Conservation (phyloP, 1,140 invertebrate genomes). For the Mactra quadrangularis region DNA sequence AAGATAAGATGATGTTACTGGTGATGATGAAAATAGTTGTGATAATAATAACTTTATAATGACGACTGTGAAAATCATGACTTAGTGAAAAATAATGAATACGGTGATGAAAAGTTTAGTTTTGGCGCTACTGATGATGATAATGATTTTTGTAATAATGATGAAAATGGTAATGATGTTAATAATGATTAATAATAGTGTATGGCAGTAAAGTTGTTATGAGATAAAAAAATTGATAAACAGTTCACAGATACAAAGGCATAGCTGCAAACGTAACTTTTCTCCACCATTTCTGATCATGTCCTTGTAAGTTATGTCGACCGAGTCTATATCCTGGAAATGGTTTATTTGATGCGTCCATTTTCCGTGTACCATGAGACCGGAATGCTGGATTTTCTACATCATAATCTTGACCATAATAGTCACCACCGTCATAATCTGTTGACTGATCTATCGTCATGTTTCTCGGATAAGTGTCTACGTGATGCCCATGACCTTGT, state of each 20-base stretch:
- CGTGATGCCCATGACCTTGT: constrained; percentile 1
- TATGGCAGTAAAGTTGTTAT: too few species aligned
- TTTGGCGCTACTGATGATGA: too few species aligned
- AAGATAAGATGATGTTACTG: too few species aligned
- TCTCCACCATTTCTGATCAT: constrained; percentile 58
- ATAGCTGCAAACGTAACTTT: constrained; percentile 56
- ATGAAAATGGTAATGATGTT: too few species aligned
- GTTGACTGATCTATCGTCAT: neutral
- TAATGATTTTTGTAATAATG: too few species aligned
- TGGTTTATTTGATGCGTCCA: constrained; percentile 2
- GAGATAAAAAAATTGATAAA: too few species aligned
- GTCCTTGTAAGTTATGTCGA: constrained; percentile 47
- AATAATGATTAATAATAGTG: too few species aligned
- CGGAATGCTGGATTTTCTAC: constrained; percentile 29
- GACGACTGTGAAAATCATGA: too few species aligned
- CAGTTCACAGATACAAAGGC: neutral
- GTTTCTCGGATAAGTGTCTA: neutral
- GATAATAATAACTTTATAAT: too few species aligned
- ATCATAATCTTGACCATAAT: constrained; percentile 49
- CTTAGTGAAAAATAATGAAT: too few species aligned
- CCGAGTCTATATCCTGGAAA: constrained; percentile 57
- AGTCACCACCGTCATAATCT: constrained; percentile 3
- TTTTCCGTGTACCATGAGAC: constrained; percentile 26
- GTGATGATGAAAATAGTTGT: too few species aligned
- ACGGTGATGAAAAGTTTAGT: too few species aligned